Base-by-base conservation (phyloP, 2,113 vertebrate species). In the Asarcornis scutulata region DNA sequence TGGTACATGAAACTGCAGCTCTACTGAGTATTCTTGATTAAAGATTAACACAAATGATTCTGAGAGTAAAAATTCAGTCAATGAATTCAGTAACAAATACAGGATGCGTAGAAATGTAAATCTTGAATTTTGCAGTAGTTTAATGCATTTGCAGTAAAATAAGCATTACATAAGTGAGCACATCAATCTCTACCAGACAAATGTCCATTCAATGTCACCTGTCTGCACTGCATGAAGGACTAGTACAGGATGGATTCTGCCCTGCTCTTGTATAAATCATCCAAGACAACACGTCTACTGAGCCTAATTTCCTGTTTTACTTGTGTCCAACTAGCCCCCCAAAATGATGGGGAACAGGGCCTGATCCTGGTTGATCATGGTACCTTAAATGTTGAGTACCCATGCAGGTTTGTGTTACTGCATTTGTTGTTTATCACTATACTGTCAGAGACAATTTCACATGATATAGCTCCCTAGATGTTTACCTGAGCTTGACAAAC, bases 161-260 rank as follows among this genome's bases (percentile, higher is more conserved):
- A 60, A 44, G 31, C 7, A 58, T 6, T 48, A 26, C 5, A 1
- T 53, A 58, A 58, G 36, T 7, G 72, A 44, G 23, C 34, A 44
- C 14, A 56, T 22, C 13, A 25, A 18, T 15, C 10, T 40, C 6
- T 9, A 63, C 9, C 29, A 77, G 55, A 25, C 17, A 48, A 21
- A 11, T 2, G 1, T 8, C 22, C 4, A 7, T 42, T 58, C 2
- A 0, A 32, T 3, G 52, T 9, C 55, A 23, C 11, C 7, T 9
- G 23, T 27, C 20, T 32, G 2, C 29, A 31, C 9, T 29, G 40
- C 40, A 44, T 8, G 12, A 58, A 44, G 29, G 63, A 29, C 40
- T 44, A 38, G 9, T 3, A 46, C 1, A 3, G 31, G 16, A 2
- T 21, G 13, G n/a, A 26, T 29, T 46, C 10, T 68, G 40, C 13